These are phyloP conservation scores for Saccostrea glomerata DNA, from an alignment of 1,140 invertebrate genomes.

Conservation along the genomic window DNA sequence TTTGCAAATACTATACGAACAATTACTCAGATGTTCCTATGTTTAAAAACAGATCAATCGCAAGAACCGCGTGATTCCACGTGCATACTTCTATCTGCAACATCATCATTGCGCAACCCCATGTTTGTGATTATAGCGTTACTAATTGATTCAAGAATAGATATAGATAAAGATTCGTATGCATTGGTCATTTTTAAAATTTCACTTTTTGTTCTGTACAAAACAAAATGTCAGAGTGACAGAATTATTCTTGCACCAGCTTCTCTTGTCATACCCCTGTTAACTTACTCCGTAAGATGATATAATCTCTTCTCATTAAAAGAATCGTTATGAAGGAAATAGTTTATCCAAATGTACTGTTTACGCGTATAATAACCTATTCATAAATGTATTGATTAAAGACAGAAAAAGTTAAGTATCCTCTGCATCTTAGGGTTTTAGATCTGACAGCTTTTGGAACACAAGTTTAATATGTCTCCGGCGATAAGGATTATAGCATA, in stretches of 20 bases:
- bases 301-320: neutral
- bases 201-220: no score
- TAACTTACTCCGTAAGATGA: neutral
- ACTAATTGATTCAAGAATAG: neutral
- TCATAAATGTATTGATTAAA: neutral
- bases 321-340: neutral
- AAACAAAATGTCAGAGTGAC: no score
- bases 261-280: neutral
- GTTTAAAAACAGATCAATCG: constrained; percentile 38
- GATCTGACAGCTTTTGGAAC: constrained; percentile 11
- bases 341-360: neutral
- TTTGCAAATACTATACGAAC: constrained; percentile 38
- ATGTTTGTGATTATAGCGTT: neutral
- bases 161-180: neutral
- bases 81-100: constrained; percentile 28
- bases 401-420: neutral
- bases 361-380: neutral
- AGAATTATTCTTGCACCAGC: no score
- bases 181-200: neutral
- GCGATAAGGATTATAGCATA: constrained; percentile 19
- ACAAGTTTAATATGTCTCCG: constrained; percentile 22
- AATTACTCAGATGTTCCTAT: constrained; percentile 35
- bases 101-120: constrained; percentile 14
- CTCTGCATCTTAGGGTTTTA: neutral
- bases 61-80: constrained; percentile 25